Evolutionary conservation across 2,797 vertebrate genomes (phyloP).

Genomic region (Silurus aristotelis): DNA sequence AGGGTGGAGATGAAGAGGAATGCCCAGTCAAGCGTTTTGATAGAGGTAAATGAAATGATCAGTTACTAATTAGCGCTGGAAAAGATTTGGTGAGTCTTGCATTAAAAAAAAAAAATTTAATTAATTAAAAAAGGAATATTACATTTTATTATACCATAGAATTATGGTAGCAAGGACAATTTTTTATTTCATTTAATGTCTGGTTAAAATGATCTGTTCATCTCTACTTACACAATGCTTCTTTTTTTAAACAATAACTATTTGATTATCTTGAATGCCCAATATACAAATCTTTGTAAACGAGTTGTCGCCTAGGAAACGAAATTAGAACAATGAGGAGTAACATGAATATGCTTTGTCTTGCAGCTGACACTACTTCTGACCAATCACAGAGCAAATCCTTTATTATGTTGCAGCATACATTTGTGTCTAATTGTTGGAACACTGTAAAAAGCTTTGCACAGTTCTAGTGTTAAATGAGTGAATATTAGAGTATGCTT

Average conservation of each 20-base stretch:
- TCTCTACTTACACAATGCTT: background rate
- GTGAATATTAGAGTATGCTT: too few relatives aligned
- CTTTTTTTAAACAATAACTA: background rate
- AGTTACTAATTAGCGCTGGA: background rate
- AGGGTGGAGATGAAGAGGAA: constrained; percentile 80
- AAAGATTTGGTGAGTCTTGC: background rate
- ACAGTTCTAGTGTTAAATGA: background rate
- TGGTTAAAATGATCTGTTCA: too few relatives aligned
- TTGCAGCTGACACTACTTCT: background rate
- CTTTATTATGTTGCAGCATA: background rate
- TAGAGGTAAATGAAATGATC: constrained; percentile 77
- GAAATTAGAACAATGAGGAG: background rate
- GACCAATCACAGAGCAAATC: background rate
- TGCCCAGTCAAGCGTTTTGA: constrained; percentile 91
- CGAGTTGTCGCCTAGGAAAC: background rate
- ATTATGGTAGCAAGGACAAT: too few relatives aligned
- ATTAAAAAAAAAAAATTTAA: too few relatives aligned
- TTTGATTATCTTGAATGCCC: background rate
- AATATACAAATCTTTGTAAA: background rate
- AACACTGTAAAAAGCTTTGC: background rate
- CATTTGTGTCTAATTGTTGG: background rate
- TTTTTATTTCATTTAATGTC: too few relatives aligned
- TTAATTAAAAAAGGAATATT: too few relatives aligned
- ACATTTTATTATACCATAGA: too few relatives aligned
- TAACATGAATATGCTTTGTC: background rate